These are phyloP conservation scores for Ochlodes sylvanus DNA, from an alignment of 2,888 invertebrate genomes.

Conservation along the genomic window DNA sequence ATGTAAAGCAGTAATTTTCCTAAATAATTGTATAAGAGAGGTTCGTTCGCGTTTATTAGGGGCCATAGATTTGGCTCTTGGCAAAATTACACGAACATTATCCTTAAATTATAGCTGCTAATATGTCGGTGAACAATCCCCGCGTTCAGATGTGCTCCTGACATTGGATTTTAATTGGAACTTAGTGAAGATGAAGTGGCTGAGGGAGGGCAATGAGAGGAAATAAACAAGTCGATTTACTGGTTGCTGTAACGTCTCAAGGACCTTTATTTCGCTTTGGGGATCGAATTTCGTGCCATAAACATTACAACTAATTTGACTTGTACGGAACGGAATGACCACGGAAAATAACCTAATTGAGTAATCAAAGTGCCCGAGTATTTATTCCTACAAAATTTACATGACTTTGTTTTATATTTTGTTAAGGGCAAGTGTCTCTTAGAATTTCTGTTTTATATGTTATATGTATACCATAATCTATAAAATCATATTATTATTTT, in stretches of 20 bases:
- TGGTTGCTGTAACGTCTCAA: background rate
- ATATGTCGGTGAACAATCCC: constrained; percentile 73
- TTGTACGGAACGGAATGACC: background rate
- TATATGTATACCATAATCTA: no score
- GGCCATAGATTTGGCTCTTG: constrained; percentile 79
- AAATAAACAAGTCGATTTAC: constrained; percentile 19
- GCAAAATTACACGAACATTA: constrained; percentile 78
- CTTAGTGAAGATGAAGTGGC: constrained; percentile 38
- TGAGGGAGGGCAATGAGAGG: constrained; percentile 7
- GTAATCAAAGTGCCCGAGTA: background rate
- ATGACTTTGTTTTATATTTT: no score
- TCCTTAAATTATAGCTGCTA: constrained; percentile 80
- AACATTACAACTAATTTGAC: constrained; percentile 2
- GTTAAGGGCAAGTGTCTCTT: no score
- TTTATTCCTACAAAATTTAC: no score
- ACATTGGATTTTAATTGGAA: constrained; percentile 57
- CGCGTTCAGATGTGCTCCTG: constrained; percentile 54
- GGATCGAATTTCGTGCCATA: background rate
- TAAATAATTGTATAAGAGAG: constrained; percentile 78
- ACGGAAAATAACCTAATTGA: background rate
- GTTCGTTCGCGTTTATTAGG: constrained; percentile 80
- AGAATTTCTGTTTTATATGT: no score
- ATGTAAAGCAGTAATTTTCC: constrained; percentile 76
- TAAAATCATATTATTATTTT: no score
- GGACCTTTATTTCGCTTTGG: constrained; percentile 4